Evolutionary conservation across 2,888 invertebrate species (phyloP).

Genomic region (Temnothorax unifasciatus): DNA sequence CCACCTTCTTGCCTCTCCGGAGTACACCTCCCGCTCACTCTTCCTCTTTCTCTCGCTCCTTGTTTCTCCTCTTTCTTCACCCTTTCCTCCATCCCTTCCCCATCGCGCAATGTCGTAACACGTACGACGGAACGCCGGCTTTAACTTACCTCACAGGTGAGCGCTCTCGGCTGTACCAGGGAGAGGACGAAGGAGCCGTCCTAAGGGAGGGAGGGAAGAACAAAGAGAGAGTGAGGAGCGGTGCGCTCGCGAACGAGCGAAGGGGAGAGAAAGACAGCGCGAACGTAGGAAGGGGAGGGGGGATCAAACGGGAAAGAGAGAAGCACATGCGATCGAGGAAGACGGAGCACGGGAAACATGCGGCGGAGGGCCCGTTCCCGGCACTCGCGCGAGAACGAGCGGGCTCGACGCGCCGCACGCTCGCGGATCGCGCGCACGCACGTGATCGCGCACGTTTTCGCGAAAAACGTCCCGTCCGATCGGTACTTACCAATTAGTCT

Average conservation of each 20-base stretch:
- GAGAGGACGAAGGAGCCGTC: conserved; percentile 34
- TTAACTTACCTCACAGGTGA: conserved; percentile 86
- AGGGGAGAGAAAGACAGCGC: conserved; percentile 26
- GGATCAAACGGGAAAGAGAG: conserved; percentile 49
- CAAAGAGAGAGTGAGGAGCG: conserved; percentile 40
- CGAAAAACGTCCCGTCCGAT: conserved; percentile 44
- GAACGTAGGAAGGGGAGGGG: conserved; percentile 17
- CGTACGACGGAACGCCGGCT: conserved; percentile 80
- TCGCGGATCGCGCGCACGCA: conserved; percentile 75
- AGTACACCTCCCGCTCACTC: conserved; percentile 27
- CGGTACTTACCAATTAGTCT: conserved; percentile 2
- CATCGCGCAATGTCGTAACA: conserved; percentile 85
- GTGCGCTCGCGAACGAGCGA: not conserved
- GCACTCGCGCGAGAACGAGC: conserved; percentile 75
- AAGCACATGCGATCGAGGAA: conserved; percentile 53
- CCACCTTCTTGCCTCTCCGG: not conserved
- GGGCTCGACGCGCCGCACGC: conserved; percentile 74
- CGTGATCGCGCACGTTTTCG: conserved; percentile 66
- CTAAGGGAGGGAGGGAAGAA: conserved; percentile 13
- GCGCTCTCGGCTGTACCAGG: conserved; percentile 51
- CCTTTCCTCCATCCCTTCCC: conserved; percentile 28
- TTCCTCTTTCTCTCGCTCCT: conserved; percentile 15
- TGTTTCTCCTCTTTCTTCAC: not conserved
- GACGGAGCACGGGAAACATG: conserved; percentile 71
- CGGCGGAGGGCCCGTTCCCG: conserved; percentile 69